phyloP scores from a whole-genome alignment of 2,888 invertebrate genomes.

The Eristalinus sepulchralis region DNA sequence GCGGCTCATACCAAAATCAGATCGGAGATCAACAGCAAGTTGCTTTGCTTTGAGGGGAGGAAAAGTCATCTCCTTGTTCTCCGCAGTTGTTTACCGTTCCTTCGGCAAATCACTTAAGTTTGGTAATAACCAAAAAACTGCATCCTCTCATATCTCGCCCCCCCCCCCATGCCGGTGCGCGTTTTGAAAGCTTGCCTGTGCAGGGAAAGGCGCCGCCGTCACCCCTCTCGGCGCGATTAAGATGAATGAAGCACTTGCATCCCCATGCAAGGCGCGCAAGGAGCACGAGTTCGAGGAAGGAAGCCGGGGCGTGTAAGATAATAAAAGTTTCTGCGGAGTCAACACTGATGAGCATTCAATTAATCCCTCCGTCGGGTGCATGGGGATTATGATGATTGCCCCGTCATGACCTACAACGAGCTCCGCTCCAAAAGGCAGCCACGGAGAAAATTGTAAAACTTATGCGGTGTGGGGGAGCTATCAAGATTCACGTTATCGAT shows the following conservation, averaged over 20 bases:
- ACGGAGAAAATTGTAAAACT: background rate
- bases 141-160: conserved; percentile 17
- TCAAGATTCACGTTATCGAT: conserved; percentile 15
- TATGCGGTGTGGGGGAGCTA: background rate
- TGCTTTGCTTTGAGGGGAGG: conserved; percentile 26
- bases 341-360: background rate
- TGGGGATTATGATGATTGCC: background rate
- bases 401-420: background rate
- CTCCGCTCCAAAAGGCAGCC: background rate
- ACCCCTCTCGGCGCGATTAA: background rate
- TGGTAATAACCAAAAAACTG: conserved; percentile 67
- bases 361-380: background rate
- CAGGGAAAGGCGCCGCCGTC: background rate
- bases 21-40: conserved; percentile 56
- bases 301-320: background rate
- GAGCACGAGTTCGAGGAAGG: background rate
- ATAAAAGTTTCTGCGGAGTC: background rate
- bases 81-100: conserved; percentile 29
- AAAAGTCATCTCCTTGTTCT: background rate
- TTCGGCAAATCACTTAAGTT: conserved; percentile 61
- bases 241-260: background rate
- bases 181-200: conserved; percentile 22
- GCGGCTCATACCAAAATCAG: conserved; percentile 22
- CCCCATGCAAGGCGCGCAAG: background rate
- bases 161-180: conserved; percentile 24